Conservation (phyloP, 1,140 invertebrate genomes). For the Penaeus chinensis region DNA sequence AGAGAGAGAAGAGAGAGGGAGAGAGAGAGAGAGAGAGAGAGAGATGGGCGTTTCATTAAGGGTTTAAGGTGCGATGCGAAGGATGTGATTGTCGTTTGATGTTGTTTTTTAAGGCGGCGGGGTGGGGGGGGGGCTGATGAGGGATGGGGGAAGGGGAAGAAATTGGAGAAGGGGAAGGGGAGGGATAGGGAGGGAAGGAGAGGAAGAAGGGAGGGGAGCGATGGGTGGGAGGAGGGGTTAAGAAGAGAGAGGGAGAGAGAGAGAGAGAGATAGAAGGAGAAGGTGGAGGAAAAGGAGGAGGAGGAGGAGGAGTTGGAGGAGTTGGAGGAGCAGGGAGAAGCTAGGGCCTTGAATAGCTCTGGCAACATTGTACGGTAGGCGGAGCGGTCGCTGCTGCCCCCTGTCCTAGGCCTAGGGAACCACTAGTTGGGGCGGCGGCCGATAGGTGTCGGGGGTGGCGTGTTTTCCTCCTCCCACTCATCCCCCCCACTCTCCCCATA, state of each 20-base stretch:
- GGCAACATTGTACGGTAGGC: too few species aligned
- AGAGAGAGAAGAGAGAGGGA: background rate
- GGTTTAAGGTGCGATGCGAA: background rate
- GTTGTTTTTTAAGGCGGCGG: background rate
- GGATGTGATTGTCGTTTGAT: background rate
- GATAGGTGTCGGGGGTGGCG: background rate
- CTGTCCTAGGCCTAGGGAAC: constrained; percentile 30
- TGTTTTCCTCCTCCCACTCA: background rate
- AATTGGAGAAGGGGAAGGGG: background rate
- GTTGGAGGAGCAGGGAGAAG: too few species aligned
- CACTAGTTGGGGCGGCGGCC: background rate
- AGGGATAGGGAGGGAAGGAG: background rate
- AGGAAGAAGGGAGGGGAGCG: background rate
- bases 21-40: background rate
- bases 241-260: background rate
- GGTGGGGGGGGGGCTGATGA: too few species aligned
- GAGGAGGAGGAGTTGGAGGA: background rate
- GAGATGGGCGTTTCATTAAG: background rate
- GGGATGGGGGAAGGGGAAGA: background rate
- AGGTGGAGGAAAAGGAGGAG: background rate
- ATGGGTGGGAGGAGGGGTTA: background rate
- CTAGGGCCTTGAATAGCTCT: too few species aligned
- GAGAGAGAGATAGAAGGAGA: background rate
- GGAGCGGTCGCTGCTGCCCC: constrained; percentile 31
- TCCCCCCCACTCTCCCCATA: background rate